Evolutionary conservation across 2,888 invertebrate genomes (phyloP), one percentile per base, ranked within the genome.

Genomic region (Athrips mouffetella): DNA sequence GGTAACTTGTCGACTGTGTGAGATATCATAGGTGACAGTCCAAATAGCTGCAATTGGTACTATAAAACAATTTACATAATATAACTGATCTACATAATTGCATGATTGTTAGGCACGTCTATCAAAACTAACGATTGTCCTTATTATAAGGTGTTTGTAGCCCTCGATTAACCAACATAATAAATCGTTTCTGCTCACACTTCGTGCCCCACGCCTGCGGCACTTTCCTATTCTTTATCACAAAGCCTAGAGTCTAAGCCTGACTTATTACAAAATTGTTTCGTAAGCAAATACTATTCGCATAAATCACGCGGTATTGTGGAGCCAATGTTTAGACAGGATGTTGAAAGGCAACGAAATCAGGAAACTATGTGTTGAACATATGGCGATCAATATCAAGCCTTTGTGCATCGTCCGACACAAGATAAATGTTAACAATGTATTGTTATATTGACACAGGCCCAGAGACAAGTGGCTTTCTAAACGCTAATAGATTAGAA

Each of bases 161-260:
- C 21, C 10, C 42, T 29, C 18, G 42, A 42, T 42, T 29, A 20
- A 31, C 10, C n/a, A 44, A 44, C 30, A 44, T 44, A 21, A 44
- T 44, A 31, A 31, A 44, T 31, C 21, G 31, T 30, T 44, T 31
- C 20, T 10, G 11, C 20, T 25, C 35, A 45, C 45, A 45, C 15
- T 11, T 30, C 41, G 25, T 21, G 40, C 13, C 10, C 15, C 20
- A 21, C 20, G 21, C 44, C 31, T 15, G 15, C n/a, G 13, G 44
- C 18, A 44, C 20, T 31, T 44, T 44, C 11, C 44, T 30, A 30
- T 30, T 44, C 30, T 31, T 30, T 29, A 5, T 16, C 8, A 13
- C 31, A 16, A 44, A 31, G 18, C 31, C 29, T 31, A 20, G n/a
- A n/a, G n/a, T 20, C 16, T 13, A 11, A 30, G 16, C 13, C 23